Evolutionary conservation across 2,888 invertebrate genomes (phyloP), one percentile per base, ranked within the genome.

Genomic region (Barypeithes pellucidus): DNA sequence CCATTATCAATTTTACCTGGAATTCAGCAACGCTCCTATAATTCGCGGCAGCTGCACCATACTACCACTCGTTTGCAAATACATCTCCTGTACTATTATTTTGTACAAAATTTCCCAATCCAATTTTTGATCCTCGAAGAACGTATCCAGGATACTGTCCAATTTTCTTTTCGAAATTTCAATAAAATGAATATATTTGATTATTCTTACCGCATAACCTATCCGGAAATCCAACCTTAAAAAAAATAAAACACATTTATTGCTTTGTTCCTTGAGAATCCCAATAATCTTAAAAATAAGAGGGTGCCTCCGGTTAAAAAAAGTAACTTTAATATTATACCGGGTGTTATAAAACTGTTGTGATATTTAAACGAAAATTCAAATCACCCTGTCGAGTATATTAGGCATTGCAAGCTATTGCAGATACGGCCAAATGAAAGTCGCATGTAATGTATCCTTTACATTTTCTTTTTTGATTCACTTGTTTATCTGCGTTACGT

Each of bases 21-120:
- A 89, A 80, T 92, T 92, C 18, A 90, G 86, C 75, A 91, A 84
- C 3, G 71, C 57, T 9, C 70, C 67, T 24, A 47, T 11, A 11
- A 69, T 69, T 47, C 50, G 52, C 8, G 69, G 69, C 5, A 62
- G 36, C 22, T 60, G 41, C 8, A 24, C 39, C 54, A 50, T 18
- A 52, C 36, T 41, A 20, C 52, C 71, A 47, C 63, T 63, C 11
- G 75, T 82, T 50, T 75, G 83, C n/a, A 75, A 77, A 72, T 84
- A 83, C 2, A 84, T 83, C 78, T 87, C 86, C 36, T 85, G 83
- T 59, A 85, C 76, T 9, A 87, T 83, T 14, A 85, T 82, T 73
- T 84, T 83, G 73, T 86, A 84, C 22, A 87, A 75, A 24, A 76
- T 63, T 63, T 84, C 82, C 80, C 84, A 85, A 65, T 83, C 80